Percentiles rank a stretch among this genome's conserved stretches.
Evolutionary conservation across 23 tunicate genomes (phyloP).

Genomic region (Phallusia fumigata): DNA sequence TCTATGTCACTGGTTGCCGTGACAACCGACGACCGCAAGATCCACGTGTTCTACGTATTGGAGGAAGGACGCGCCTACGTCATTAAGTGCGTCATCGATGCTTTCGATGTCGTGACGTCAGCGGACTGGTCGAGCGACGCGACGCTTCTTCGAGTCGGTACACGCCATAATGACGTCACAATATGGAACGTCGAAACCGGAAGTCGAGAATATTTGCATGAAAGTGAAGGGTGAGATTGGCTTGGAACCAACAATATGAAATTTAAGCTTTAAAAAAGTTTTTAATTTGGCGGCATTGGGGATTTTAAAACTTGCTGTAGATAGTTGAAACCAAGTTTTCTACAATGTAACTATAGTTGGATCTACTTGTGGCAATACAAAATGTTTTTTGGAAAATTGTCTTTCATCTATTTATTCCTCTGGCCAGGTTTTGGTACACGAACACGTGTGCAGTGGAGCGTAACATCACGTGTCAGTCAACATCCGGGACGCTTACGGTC

Average conservation of each 20-base stretch:
- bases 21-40: constrained; percentile 17
- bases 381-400: too few relatives aligned
- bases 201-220: background rate
- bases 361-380: too few relatives aligned
- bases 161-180: background rate
- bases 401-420: too few relatives aligned
- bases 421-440: background rate
- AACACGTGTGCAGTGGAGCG: constrained; percentile 3
- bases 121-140: background rate
- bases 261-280: too few relatives aligned
- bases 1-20: constrained; percentile 14
- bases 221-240: background rate
- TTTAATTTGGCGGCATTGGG: too few relatives aligned
- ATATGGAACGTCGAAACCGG: background rate
- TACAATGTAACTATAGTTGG: too few relatives aligned
- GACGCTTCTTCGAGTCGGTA: background rate
- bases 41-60: constrained; percentile 14
- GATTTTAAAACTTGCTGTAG: too few relatives aligned
- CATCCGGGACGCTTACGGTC: background rate
- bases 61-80: constrained; percentile 29
- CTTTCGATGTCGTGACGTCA: background rate
- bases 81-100: background rate
- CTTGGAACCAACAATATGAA: too few relatives aligned
- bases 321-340: too few relatives aligned
- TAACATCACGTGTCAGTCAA: background rate